Evolutionary conservation across 1,140 invertebrate species (phyloP).

Genomic region (Zaprionus vittiger): DNA sequence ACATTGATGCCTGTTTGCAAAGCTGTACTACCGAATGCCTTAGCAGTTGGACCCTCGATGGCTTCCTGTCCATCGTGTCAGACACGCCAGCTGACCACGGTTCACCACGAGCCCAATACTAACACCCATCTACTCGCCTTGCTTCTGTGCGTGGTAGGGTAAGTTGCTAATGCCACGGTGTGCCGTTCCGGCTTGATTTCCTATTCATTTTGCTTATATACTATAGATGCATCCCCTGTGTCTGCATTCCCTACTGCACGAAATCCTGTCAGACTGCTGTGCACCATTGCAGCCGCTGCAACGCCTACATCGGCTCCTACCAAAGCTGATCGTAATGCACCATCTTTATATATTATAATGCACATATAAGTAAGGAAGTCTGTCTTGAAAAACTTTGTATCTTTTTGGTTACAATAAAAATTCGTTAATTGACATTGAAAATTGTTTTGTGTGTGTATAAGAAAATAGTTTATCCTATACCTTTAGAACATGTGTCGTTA

Average conservation of each 20-base stretch:
- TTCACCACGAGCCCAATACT: constrained; percentile 76
- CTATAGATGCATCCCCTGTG: neutral
- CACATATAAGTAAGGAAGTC: no score
- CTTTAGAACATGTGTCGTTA: no score
- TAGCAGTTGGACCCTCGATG: neutral
- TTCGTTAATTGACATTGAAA: no score
- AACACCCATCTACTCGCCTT: constrained; percentile 87
- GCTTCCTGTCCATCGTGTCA: neutral
- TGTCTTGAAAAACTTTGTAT: no score
- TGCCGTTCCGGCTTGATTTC: neutral
- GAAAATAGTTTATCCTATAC: no score
- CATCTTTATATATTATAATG: no score
- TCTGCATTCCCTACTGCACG: constrained; percentile 6
- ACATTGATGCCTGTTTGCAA: neutral
- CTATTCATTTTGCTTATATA: neutral
- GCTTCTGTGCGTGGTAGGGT: constrained; percentile 85
- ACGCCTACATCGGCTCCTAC: neutral
- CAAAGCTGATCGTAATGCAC: no score
- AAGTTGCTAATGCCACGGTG: neutral
- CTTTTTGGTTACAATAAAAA: no score
- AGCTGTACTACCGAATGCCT: neutral
- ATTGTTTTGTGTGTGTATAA: no score
- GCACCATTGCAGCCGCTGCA: neutral
- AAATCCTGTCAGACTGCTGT: neutral
- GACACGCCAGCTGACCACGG: neutral